Evolutionary conservation across 1,140 invertebrate genomes (phyloP).

Genomic region (Aethina tumida): DNA sequence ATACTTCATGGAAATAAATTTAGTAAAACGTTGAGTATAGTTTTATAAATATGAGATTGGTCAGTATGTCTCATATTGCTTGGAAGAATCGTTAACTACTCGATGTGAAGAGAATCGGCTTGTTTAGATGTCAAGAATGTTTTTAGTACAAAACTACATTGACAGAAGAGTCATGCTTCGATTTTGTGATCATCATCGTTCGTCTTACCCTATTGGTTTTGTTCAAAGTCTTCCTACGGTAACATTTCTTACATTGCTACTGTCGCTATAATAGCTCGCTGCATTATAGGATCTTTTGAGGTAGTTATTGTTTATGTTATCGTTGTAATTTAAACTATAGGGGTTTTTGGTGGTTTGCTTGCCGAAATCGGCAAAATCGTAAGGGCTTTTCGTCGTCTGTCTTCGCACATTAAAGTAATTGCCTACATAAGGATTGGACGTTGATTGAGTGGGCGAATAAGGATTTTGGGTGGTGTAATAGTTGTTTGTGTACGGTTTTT

Average conservation of each 20-base stretch:
- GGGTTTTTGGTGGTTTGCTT: constrained; percentile 23
- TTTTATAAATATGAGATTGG: too few relatives aligned
- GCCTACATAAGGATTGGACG: constrained; percentile 23
- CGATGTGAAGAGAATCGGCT: too few relatives aligned
- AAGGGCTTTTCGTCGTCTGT: constrained; percentile 35
- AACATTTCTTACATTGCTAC: constrained; percentile 22
- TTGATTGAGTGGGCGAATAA: constrained; percentile 6
- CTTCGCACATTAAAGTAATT: constrained; percentile 29
- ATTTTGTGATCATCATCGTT: too few relatives aligned
- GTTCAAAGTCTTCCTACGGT: constrained; percentile 8
- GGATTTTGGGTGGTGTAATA: constrained; percentile 9
- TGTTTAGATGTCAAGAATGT: too few relatives aligned
- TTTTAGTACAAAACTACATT: too few relatives aligned
- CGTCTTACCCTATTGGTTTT: constrained; percentile 18
- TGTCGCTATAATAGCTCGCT: constrained; percentile 32
- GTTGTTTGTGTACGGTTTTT: constrained; percentile 7
- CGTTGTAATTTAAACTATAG: constrained; percentile 20
- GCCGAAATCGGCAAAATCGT: constrained; percentile 37
- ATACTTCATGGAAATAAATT: too few relatives aligned
- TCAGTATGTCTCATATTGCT: too few relatives aligned
- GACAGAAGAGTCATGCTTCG: too few relatives aligned
- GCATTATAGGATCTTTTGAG: constrained; percentile 36
- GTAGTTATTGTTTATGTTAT: constrained; percentile 36
- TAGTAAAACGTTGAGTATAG: too few relatives aligned
- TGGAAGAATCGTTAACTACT: too few relatives aligned